Evolutionary conservation across 2,797 vertebrate species (phyloP), one percentile per base, ranked within the genome.

Genomic region (Kryptopterus vitreolus): DNA sequence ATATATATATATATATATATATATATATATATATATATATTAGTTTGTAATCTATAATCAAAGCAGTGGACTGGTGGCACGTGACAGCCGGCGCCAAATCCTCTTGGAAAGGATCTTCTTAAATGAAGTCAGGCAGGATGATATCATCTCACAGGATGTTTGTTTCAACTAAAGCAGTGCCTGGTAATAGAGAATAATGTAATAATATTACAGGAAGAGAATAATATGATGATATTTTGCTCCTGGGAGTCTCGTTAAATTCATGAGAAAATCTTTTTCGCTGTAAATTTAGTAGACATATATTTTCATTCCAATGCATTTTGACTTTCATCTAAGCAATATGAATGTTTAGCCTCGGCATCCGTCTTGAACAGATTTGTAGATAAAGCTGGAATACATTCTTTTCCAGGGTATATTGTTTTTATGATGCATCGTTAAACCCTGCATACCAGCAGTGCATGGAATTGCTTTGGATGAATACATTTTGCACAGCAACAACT

Each of bases 151-250:
- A 53, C 4, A 71, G 69, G 26, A 33, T 93, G 93, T 84, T 93
- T 90, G 91, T 94, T 94, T 92, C 92, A 92, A 94, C 94, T 95
- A 87, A n/a, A 94, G 93, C 92, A 35, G 87, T 85, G 90, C 95
- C 91, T 85, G 90, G 91, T 94, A 90, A 93, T 91, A 53, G 16
- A 53, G 50, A 71, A 33, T n/a, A 71, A 53, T 33, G 16, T 31
- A 70, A 29, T 69, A 69, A 26, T 69, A 24, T 50, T 70, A 70
- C 24, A 31, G 26, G 9, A 70, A 26, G 4, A 11, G 16, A 31
- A 70, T 52, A 31, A 52, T 29, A 53, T 53, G 9, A 69, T 15
- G 3, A 15, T 50, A 35, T 15, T 31, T 63, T 20, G n/a, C 16
- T 76, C 26, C 58, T 66, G 18, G 20, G 26, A 55, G 22, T 35